Base-by-base conservation (phyloP, 53 echinoderm and acorn worm species). In the Holothuria leucospilota region DNA sequence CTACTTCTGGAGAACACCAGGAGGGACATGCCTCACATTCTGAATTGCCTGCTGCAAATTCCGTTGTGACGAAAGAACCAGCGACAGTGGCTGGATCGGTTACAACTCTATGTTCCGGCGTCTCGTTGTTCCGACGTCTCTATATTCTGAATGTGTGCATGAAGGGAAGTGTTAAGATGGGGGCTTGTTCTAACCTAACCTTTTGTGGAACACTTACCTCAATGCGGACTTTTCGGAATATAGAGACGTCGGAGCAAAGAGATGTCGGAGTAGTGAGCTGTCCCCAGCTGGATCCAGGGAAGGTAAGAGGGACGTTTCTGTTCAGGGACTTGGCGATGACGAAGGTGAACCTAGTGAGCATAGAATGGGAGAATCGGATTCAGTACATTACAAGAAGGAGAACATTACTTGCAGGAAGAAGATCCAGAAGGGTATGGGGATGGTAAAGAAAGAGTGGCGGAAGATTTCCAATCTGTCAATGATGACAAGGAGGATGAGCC, bases 401-500 rank as follows among this genome's bases (percentile, higher is more conserved):
- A 13, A 42, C 42, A 42, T 26, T 6, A 11, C 63, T 13, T 63
- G 63, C 26, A 63, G 63, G n/a, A 6, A 13, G 63, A 13, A 63
- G 12, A 25, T 63, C 4, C 26, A 63, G 63, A 13, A 63, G 63
- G 26, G 63, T 4, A 25, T 63, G 63, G 26, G 12, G 63, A 63
- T 63, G 63, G 63, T 7, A 63, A 63, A 63, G 6, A 21, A 25
- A 25, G 63, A 63, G 63, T 63, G 63, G 63, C 63, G 26, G 13
- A 70, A 70, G 13, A 70, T 70, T 10, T 70, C 38, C 29, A 70
- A 29, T 70, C 28, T 70, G 70, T 70, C 70, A 34, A 29, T 26
- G 38, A 70, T 70, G 38, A 34, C 5, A 29, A 70, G 70, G 70
- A 70, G 70, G 70, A 70, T 70, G 70, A 70, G 26, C 70, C 70